Conservation (phyloP, 2,113 vertebrate genomes). For the Romanogobio albipinnatus region DNA sequence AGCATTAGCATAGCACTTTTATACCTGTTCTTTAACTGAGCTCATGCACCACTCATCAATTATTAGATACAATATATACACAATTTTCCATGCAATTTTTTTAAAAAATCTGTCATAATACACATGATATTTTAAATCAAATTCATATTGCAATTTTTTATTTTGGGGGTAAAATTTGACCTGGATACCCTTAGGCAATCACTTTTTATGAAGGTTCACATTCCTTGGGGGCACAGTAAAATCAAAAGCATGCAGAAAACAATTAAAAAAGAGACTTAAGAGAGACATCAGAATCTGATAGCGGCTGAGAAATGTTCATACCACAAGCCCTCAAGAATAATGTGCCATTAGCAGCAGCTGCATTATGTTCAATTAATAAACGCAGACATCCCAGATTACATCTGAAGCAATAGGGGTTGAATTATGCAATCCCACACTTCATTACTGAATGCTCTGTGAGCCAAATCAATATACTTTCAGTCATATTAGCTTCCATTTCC, state of each 20-base stretch:
- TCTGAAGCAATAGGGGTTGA: not conserved
- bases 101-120: no score
- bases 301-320: not conserved
- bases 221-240: not conserved
- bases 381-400: conserved; percentile 25
- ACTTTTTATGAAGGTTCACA: not conserved
- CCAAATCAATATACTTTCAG: conserved; percentile 42
- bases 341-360: not conserved
- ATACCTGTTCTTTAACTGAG: no score
- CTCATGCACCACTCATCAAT: no score
- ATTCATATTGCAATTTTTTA: not conserved
- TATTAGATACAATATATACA: no score
- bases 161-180: not conserved
- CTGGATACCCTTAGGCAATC: not conserved
- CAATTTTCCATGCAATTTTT: no score
- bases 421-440: conserved; percentile 25
- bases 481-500: conserved; percentile 17
- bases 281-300: conserved; percentile 28
- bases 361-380: conserved; percentile 24
- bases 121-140: no score
- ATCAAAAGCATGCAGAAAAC: conserved; percentile 11
- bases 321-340: conserved; percentile 18
- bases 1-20: no score
- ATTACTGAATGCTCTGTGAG: conserved; percentile 16
- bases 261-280: not conserved